Conservation (phyloP, 2,113 vertebrate species). For the Salvelinus namaycush region DNA sequence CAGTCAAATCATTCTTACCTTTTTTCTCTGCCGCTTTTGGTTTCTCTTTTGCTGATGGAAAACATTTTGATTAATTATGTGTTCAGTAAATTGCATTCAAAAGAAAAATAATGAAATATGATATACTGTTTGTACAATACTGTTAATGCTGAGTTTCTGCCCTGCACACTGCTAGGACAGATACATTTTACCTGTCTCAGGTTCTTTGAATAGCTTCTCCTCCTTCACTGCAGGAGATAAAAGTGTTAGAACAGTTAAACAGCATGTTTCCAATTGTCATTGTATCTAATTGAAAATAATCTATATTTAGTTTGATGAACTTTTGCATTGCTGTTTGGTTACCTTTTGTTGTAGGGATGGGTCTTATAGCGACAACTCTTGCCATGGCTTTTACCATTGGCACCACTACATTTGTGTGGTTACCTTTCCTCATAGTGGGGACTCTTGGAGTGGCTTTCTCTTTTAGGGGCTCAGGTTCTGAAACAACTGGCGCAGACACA, state of each 20-base stretch:
- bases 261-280: no score
- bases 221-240: background rate
- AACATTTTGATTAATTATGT: background rate
- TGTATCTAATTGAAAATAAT: no score
- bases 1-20: conserved; percentile 37
- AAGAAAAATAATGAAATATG: background rate
- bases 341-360: no score
- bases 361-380: no score
- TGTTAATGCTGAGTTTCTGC: background rate
- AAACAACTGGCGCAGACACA: no score
- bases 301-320: background rate
- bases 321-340: no score
- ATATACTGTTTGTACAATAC: background rate
- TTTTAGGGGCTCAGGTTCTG: no score
- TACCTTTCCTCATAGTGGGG: no score
- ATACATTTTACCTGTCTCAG: conserved; percentile 43
- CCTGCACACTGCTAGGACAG: background rate
- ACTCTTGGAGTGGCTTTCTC: no score
- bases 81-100: background rate
- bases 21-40: conserved; percentile 30
- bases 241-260: background rate
- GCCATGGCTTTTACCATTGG: no score
- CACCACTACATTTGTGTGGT: no score
- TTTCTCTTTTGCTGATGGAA: conserved; percentile 45
- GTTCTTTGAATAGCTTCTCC: conserved; percentile 35